Evolutionary conservation across 1,140 invertebrate species (phyloP), one percentile per base, ranked within the genome.

Genomic region (Acyrthosiphon pisum): DNA sequence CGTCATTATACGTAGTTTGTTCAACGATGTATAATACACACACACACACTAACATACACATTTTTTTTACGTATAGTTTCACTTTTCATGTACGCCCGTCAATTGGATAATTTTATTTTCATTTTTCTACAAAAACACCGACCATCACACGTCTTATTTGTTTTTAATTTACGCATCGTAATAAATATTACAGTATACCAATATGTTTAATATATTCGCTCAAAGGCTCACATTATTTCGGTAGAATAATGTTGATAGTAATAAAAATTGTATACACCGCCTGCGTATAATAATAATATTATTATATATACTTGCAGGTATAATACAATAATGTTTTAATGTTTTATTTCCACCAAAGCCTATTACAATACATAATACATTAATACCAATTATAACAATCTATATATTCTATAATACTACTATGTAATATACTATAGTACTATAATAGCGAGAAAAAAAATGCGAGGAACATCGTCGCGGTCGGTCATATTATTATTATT

Each of bases 91-190:
- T 30, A 76, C 30, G 60, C 60, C 60, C 60, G 60, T 76, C 60
- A 76, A 76, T n/a, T 76, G 60, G 60, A 76, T 76, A 76, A 76
- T 76, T 76, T 76, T 76, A 76, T 76, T 68, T 68, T 68, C n/a
- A 68, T 68, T 60, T 60, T 60, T 30, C 11, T 26, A 76, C 30
- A n/a, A 76, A 76, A 76, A 76, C 30, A 18, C 30, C 14, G n/a
- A 76, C 60, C 14, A 76, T 30, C 14, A n/a, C 30, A n/a, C n/a
- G n/a, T n/a, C n/a, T 3, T 76, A 76, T 76, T n/a, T n/a, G 14
- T 76, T 76, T 76, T 76, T n/a, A 76, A 76, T 76, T 76, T 30
- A n/a, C n/a, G 20, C n/a, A n/a, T n/a, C 56, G 8, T 56, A 56
- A 30, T 46, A 46, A 18, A 50, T 68, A 68, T 30, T 30, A 26